phyloP scores from a whole-genome alignment of 2,888 invertebrate genomes.

The Cerceris rybyensis region DNA sequence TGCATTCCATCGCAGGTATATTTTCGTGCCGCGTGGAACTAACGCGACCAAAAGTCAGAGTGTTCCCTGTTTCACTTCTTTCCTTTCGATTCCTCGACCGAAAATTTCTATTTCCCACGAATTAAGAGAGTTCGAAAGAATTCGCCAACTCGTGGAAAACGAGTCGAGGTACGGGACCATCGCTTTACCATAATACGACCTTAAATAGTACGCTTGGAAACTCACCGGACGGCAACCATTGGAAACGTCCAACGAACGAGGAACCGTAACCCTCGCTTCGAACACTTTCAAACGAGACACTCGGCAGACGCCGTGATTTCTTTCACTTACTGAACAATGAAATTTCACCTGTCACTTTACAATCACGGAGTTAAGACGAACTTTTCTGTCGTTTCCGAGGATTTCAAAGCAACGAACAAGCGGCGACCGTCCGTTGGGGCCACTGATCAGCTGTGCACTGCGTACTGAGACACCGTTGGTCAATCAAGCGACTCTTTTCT shows the following conservation, averaged over 20 bases:
- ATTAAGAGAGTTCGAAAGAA: not conserved
- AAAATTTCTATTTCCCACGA: not conserved
- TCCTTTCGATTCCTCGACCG: not conserved
- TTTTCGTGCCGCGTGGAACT: constrained; percentile 51
- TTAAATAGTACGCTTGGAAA: constrained; percentile 48
- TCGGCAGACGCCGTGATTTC: constrained; percentile 3
- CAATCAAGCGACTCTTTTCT: constrained; percentile 29
- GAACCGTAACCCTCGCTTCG: constrained; percentile 46
- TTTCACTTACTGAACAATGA: constrained; percentile 4
- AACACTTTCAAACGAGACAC: constrained; percentile 36
- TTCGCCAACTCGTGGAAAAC: not conserved
- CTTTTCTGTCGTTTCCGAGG: constrained; percentile 37
- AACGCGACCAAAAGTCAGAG: constrained; percentile 45
- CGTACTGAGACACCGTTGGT: constrained; percentile 55
- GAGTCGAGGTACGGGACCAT: not conserved
- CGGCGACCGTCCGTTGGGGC: constrained; percentile 71
- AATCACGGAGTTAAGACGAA: constrained; percentile 16
- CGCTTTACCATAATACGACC: constrained; percentile 11
- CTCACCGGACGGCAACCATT: constrained; percentile 77
- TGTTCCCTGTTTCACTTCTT: constrained; percentile 2
- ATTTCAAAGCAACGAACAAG: constrained; percentile 53
- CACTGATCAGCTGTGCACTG: constrained; percentile 79
- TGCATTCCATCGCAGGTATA: constrained; percentile 51
- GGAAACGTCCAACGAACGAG: constrained; percentile 68
- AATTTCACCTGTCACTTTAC: constrained; percentile 45